Conservation (phyloP, 2,888 invertebrate genomes). For the Pediacus dermestoides region DNA sequence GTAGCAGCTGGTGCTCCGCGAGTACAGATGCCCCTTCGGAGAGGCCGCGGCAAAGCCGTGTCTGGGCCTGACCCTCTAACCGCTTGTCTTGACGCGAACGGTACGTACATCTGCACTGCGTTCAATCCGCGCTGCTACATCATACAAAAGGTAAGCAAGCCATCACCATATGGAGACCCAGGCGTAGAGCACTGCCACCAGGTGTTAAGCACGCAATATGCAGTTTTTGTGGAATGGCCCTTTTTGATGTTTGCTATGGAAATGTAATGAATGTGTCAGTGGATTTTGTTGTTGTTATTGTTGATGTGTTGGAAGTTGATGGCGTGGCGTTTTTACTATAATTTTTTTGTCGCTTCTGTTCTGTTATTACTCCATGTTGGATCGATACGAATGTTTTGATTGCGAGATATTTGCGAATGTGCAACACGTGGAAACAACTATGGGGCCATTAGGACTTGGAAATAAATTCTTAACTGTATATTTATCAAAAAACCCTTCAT, state of each 20-base stretch:
- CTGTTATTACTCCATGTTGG: conserved; percentile 29
- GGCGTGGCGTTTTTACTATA: background rate
- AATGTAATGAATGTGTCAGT: too few relatives aligned
- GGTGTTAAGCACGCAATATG: too few relatives aligned
- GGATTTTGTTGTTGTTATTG: conserved; percentile 6
- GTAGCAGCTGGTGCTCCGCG: conserved; percentile 37
- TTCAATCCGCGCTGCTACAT: conserved; percentile 62
- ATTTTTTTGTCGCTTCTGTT: conserved; percentile 2
- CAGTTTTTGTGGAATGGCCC: too few relatives aligned
- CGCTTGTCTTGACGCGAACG: conserved; percentile 55
- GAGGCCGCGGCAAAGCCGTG: conserved; percentile 37
- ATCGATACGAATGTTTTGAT: conserved; percentile 36
- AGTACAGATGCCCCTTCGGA: conserved; percentile 48
- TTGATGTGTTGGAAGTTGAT: too few relatives aligned
- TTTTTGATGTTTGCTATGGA: too few relatives aligned
- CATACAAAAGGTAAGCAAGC: conserved; percentile 60
- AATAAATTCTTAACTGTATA: too few relatives aligned
- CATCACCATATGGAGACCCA: conserved; percentile 16
- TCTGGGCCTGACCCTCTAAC: conserved; percentile 43
- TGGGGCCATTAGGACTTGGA: too few relatives aligned
- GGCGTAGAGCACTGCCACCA: too few relatives aligned
- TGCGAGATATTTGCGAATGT: conserved; percentile 14
- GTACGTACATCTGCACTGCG: conserved; percentile 61
- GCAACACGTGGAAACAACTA: conserved; percentile 39
- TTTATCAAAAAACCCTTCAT: too few relatives aligned